Evolutionary conservation across 2,113 vertebrate genomes (phyloP), one percentile per base, ranked within the genome.

Genomic region (Monarcha castaneiventris): DNA sequence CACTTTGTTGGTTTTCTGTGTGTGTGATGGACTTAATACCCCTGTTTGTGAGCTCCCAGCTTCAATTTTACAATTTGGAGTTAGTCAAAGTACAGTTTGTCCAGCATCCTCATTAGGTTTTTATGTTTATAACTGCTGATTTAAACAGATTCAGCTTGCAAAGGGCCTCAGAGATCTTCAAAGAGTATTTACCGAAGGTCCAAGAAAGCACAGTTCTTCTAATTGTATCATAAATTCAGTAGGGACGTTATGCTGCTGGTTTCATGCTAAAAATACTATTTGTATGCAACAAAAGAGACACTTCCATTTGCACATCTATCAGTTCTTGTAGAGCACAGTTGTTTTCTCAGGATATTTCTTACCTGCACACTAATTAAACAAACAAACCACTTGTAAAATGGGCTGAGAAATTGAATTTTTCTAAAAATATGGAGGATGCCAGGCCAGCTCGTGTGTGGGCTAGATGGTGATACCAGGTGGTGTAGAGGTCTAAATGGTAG

Each of bases 101-200:
- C 91, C 82, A 63, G 52, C 46, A 89, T n/a, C 13, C 23, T 93
- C 37, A 35, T 94, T 84, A 72, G 30, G 18, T 84, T 44, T 88
- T 92, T 43, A 51, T 26, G 37, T 43, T 83, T 92, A 19, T 72
- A 78, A 75, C 66, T 93, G 73, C 80, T 93, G 86, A 87, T 84
- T 93, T 80, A 87, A 90, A 81, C 61, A 90, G 35, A 81, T 72
- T 41, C 49, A 84, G 33, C 64, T 88, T 87, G 59, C 46, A 44
- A 17, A 88, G 16, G 61, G 44, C 85, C 75, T 95, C n/a, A 46
- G 83, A 90, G 86, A 81, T 86, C 90, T 93, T 96, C 83, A 84
- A 84, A 97, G 96, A 61, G 13, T 73, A 41, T 89, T 94, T 90
- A 89, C 41, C 0, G 2, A 78, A 92, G 58, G 56, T 81, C 41